A percentile compares a stretch with the other conserved stretches of the same genome.
phyloP scores from a whole-genome alignment of 2,113 vertebrate species.

The Aramus guarauna region DNA sequence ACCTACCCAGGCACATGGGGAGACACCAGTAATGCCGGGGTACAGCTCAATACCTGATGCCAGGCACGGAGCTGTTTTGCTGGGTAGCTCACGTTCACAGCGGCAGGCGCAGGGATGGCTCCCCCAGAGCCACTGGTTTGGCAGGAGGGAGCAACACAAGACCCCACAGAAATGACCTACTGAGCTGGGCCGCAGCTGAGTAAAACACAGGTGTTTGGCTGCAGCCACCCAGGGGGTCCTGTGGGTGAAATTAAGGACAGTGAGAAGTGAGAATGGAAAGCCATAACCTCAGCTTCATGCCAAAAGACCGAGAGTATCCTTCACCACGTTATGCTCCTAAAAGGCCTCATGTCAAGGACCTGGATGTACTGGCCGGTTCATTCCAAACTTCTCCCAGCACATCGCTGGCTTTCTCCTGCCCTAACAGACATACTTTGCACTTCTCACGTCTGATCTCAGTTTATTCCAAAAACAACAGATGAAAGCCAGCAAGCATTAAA shows the following conservation, averaged over 20 bases:
- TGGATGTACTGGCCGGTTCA: background rate
- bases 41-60: background rate
- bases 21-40: background rate
- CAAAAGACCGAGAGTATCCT: background rate
- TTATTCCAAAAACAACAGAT: constrained; percentile 42
- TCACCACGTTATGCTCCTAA: fast-evolving
- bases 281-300: background rate
- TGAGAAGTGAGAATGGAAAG: background rate
- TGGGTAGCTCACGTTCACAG: background rate
- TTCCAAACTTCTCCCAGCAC: background rate
- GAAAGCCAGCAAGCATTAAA: constrained; percentile 44
- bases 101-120: background rate
- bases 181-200: background rate
- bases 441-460: constrained; percentile 11
- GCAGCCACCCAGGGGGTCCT: background rate
- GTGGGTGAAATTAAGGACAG: background rate
- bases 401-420: background rate
- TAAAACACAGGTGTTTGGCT: background rate
- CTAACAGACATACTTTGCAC: background rate
- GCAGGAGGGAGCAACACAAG: background rate
- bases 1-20: background rate
- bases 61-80: background rate
- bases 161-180: background rate
- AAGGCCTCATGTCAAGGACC: background rate
- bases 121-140: background rate